Conservation (phyloP, 2,113 vertebrate genomes). For the Mirounga angustirostris region DNA sequence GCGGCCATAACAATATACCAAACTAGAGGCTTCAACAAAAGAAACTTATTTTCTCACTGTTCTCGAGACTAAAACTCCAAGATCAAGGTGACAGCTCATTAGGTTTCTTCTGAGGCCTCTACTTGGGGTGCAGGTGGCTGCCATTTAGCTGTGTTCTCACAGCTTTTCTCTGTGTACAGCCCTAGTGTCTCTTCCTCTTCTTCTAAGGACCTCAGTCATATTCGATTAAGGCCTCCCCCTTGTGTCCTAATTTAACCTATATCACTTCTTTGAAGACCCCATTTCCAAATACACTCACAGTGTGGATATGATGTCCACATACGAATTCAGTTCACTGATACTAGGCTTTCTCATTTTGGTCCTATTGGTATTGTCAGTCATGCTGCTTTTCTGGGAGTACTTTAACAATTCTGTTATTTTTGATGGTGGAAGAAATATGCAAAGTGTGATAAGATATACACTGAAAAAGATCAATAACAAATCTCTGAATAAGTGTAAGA, state of each 20-base stretch:
- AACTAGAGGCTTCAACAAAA: neutral
- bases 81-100: neutral
- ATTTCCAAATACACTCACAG: neutral
- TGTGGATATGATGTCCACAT: neutral
- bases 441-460: neutral
- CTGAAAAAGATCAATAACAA: neutral
- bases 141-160: neutral
- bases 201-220: neutral
- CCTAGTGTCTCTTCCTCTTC: neutral
- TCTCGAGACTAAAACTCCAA: neutral
- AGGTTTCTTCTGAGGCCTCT: neutral
- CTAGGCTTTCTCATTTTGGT: neutral
- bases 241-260: neutral
- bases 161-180: neutral
- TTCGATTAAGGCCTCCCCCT: neutral
- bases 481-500: neutral
- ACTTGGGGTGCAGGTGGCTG: neutral
- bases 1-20: neutral
- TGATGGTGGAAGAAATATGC: neutral
- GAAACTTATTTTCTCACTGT: neutral
- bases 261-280: neutral
- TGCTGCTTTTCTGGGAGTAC: neutral
- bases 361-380: neutral
- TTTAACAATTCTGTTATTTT: neutral
- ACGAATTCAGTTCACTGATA: neutral